Evolutionary conservation across 2,797 vertebrate genomes (phyloP), one percentile per base, ranked within the genome.

Genomic region (Hippocampus kuda): DNA sequence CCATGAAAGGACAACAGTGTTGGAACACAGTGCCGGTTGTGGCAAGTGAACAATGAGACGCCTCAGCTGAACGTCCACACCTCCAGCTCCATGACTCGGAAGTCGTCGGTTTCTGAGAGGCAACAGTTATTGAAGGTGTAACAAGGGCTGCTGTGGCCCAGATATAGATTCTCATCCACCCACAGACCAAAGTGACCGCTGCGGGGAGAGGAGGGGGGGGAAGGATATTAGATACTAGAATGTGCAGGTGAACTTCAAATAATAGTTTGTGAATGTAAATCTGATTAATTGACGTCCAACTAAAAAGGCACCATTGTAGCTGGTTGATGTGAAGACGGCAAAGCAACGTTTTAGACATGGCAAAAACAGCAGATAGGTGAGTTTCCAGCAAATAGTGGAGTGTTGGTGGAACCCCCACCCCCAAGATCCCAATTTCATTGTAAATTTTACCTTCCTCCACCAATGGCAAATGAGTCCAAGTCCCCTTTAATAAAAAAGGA

Each of bases 401-500:
- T 22, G 22, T 22, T 22, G 49, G 49, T 22, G 34, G 34, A 38
- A 6, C 7, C 34, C 34, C 3, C 8, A 9, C 9, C n/a, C n/a
- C 10, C 53, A 61, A 60, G 3, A 10, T 10, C n/a, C 53, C 34
- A 60, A 38, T 22, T 61, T 22, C 48, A 13, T 2, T 60, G n/a
- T 38, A 65, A 5, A 0, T 6, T 38, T 74, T 90, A 92, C 92
- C 92, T 92, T 68, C 92, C 92, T 70, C 92, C 92, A 11, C 92
- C 92, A 67, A 93, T 84, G 15, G 89, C 90, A 75, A 93, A 91
- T 10, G 87, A 92, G 80, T 93, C 92, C 71, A 92, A 73, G 83
- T 92, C 90, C 77, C 92, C 92, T 86, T 92, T 93, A 26, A 93
- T 92, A 72, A 93, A 93, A 78, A 93, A 93, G 30, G 90, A 91